Evolutionary conservation across 2,797 vertebrate species (phyloP).

Genomic region (Dryobates pubescens): DNA sequence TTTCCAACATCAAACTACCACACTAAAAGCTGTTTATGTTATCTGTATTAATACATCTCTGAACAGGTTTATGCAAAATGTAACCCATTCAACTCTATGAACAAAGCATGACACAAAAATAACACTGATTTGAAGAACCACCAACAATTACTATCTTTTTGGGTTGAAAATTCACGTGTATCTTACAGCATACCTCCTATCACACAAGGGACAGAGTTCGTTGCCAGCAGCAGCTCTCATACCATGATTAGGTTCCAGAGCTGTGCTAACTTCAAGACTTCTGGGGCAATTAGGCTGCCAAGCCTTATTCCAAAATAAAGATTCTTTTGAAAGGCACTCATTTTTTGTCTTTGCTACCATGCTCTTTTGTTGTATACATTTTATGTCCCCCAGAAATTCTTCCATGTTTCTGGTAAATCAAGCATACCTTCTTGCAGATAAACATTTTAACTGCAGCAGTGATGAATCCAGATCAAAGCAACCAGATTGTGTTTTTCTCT

Average conservation of each 20-base stretch:
- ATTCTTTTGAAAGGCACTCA: neutral
- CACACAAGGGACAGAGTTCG: neutral
- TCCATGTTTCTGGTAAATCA: slow-evolving; percentile 7
- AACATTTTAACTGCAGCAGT: slow-evolving; percentile 87
- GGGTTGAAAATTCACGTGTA: neutral
- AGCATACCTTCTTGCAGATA: slow-evolving; percentile 91
- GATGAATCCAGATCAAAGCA: slow-evolving; percentile 97
- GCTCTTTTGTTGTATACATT: neutral
- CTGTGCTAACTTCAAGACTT: neutral
- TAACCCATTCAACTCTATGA: neutral
- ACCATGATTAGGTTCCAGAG: neutral
- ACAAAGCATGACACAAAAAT: neutral
- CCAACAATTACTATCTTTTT: neutral
- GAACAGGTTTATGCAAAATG: neutral
- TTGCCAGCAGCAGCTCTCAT: neutral
- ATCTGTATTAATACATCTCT: neutral
- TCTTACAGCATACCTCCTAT: neutral
- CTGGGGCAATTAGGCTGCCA: neutral
- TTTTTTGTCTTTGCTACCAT: neutral
- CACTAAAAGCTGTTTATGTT: neutral
- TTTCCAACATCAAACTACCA: neutral
- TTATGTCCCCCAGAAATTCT: neutral
- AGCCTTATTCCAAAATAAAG: neutral
- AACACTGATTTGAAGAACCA: neutral
- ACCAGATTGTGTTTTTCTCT: slow-evolving; percentile 95